Percentiles rank a stretch among this genome's conserved stretches.
These are phyloP conservation scores for Chroicocephalus ridibundus DNA, from an alignment of 2,113 vertebrate genomes.

Conservation along the genomic window DNA sequence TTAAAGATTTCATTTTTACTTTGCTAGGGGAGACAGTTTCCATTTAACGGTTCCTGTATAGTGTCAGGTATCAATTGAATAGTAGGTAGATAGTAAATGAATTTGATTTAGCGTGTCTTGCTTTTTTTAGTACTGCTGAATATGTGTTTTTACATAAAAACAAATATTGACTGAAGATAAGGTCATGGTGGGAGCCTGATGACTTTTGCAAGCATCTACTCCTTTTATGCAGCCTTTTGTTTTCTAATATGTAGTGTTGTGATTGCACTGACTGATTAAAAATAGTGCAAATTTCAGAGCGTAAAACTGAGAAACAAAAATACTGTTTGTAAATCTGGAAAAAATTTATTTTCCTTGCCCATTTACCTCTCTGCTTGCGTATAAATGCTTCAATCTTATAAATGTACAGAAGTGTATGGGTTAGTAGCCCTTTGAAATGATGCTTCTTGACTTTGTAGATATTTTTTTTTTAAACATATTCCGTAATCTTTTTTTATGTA, in stretches of 20 bases:
- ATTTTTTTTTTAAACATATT: neutral
- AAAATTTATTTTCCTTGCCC: neutral
- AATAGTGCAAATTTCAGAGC: neutral
- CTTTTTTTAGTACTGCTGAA: neutral
- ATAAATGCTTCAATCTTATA: neutral
- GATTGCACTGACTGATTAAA: neutral
- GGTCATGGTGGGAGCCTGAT: neutral
- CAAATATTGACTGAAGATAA: neutral
- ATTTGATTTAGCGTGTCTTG: neutral
- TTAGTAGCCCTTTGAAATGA: neutral
- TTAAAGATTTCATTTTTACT: neutral
- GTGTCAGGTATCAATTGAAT: neutral
- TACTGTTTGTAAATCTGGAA: neutral
- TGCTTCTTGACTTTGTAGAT: neutral
- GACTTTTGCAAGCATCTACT: neutral
- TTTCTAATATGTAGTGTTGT: neutral
- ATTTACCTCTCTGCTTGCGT: neutral
- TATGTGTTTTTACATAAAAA: neutral
- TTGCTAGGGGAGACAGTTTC: neutral
- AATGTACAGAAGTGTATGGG: fast-evolving
- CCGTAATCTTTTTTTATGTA: neutral
- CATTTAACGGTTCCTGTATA: neutral
- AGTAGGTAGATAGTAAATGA: neutral
- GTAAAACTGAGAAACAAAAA: neutral
- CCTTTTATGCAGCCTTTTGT: neutral